A percentile compares a stretch with the other conserved stretches of the same genome.
phyloP scores from a whole-genome alignment of 2,888 invertebrate genomes.

The Tetropium fuscum region DNA sequence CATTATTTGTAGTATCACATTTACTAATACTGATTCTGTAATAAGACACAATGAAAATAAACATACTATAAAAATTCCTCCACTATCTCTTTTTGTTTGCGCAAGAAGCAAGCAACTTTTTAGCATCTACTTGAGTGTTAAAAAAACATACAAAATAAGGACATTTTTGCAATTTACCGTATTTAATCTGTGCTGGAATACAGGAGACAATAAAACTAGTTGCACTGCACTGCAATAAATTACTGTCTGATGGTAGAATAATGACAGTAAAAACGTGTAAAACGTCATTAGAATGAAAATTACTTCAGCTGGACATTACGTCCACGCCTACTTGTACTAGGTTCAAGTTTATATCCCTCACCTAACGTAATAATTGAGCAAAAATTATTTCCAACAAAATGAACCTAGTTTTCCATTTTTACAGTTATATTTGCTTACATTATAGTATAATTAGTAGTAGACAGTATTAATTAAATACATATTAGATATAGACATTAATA shows the following conservation, averaged over 20 bases:
- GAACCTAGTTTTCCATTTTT: too few species aligned
- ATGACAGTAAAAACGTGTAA: constrained; percentile 28
- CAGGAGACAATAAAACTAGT: constrained; percentile 17
- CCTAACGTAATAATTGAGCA: too few species aligned
- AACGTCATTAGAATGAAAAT: constrained; percentile 22
- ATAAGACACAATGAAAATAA: too few species aligned
- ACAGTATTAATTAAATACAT: too few species aligned
- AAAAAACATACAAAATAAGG: constrained; percentile 2
- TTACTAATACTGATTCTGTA: too few species aligned
- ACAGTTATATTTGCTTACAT: too few species aligned
- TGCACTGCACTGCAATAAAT: constrained; percentile 23
- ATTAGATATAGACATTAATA: too few species aligned
- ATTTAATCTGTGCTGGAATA: constrained; percentile 20
- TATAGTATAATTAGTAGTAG: too few species aligned
- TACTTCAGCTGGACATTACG: constrained; percentile 10
- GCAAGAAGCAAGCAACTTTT: background rate
- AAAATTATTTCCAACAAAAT: too few species aligned
- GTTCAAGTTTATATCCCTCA: too few species aligned
- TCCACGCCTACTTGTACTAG: constrained; percentile 22
- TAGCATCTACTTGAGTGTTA: background rate
- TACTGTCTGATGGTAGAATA: constrained; percentile 12
- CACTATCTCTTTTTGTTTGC: constrained; percentile 14
- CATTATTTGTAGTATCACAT: too few species aligned
- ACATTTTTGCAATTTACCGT: constrained; percentile 19
- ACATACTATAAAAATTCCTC: too few species aligned